Evolutionary conservation across 2,113 vertebrate species (phyloP).

Genomic region (Trichechus manatus): DNA sequence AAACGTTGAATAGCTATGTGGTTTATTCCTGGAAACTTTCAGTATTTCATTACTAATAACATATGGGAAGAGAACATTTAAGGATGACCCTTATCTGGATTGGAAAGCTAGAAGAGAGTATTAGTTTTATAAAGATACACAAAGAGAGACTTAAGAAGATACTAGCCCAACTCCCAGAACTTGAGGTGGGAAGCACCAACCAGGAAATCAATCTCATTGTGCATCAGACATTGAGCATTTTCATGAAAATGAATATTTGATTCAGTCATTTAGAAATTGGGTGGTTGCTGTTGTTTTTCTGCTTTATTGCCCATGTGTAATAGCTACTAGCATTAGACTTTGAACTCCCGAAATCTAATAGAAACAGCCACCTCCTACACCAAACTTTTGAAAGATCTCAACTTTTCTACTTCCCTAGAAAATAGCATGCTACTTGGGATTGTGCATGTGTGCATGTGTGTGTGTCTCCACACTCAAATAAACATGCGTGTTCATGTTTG

Average conservation of each 20-base stretch:
- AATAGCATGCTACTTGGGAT: background rate
- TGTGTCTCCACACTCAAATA: background rate
- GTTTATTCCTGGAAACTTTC: background rate
- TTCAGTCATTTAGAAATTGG: background rate
- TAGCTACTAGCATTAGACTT: background rate
- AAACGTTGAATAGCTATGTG: background rate
- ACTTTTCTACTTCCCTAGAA: background rate
- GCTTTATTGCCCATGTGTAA: background rate
- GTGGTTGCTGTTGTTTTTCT: background rate
- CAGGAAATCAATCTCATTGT: background rate
- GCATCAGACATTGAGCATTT: background rate
- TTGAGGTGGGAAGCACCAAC: background rate
- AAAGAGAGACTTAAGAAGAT: background rate
- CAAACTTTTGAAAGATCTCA: background rate
- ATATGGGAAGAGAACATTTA: background rate
- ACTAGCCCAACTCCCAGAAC: background rate
- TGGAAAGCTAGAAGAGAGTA: background rate
- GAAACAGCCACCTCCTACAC: rapidly evolving
- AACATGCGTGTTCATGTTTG: no score
- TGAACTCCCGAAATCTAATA: background rate
- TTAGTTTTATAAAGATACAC: background rate
- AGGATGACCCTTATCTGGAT: background rate
- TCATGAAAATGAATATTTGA: background rate
- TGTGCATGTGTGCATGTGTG: background rate
- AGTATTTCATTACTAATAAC: background rate